phyloP scores from a whole-genome alignment of 2,113 vertebrate genomes.

The Pterocles orientalis region DNA sequence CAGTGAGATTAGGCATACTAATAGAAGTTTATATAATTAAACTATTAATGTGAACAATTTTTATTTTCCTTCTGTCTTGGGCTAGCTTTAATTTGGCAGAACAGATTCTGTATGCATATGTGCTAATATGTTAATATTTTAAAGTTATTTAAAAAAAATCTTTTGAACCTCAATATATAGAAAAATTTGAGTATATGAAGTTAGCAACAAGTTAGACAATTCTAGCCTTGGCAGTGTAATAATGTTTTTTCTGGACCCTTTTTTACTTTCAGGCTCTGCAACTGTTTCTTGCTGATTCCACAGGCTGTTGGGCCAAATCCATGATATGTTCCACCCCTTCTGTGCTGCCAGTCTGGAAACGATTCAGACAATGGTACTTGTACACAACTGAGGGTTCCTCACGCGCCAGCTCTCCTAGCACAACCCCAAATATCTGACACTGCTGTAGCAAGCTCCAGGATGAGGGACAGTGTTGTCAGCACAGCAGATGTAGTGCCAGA shows the following conservation, averaged over 20 bases:
- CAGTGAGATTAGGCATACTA: not conserved
- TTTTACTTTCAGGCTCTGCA: not conserved
- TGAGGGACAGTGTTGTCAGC: not conserved
- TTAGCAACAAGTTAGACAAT: rapidly evolving
- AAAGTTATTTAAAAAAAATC: not conserved
- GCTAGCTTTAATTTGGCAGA: not conserved
- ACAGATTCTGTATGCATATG: not conserved
- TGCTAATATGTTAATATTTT: not conserved
- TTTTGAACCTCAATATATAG: not conserved
- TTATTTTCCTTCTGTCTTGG: not conserved
- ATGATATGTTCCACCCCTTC: not conserved
- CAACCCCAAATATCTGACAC: not conserved
- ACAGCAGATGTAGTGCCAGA: not conserved
- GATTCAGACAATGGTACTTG: not conserved
- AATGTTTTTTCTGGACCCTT: not conserved
- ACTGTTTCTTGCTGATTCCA: not conserved
- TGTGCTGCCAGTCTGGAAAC: not conserved
- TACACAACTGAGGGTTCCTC: not conserved
- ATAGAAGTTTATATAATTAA: not conserved
- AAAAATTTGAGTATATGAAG: not conserved
- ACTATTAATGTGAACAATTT: not conserved
- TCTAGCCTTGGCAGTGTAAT: not conserved
- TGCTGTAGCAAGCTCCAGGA: not conserved
- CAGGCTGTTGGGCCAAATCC: not conserved
- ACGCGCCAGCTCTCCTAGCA: not conserved